Evolutionary conservation across 1,140 invertebrate species (phyloP).

Genomic region (Nylanderia fulva): DNA sequence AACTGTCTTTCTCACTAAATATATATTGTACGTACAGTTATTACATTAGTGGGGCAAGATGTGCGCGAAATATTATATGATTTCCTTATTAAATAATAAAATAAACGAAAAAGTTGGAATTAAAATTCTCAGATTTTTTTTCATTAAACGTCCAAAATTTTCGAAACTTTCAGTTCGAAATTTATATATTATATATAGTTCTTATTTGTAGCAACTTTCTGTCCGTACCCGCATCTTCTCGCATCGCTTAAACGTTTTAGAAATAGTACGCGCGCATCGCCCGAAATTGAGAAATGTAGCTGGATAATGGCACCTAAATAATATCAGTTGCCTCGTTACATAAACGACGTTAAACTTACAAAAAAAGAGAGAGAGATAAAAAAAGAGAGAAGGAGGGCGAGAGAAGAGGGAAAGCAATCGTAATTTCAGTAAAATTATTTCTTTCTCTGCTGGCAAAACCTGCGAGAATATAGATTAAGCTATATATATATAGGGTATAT

Average conservation of each 20-base stretch:
- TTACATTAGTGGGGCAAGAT: neutral
- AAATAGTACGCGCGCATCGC: neutral
- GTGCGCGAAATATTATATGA: neutral
- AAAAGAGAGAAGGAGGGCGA: too few relatives aligned
- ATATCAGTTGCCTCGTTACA: conserved; percentile 14
- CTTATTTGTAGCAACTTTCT: neutral
- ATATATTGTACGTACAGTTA: too few relatives aligned
- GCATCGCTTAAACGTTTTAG: conserved; percentile 29
- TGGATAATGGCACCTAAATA: neutral
- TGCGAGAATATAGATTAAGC: neutral
- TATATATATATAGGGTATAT: neutral
- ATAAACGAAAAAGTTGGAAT: neutral
- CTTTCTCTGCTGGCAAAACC: neutral
- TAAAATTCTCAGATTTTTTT: conserved; percentile 23
- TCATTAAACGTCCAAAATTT: conserved; percentile 20
- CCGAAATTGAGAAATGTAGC: conserved; percentile 4
- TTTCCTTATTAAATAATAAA: conserved; percentile 9
- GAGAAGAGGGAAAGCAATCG: too few relatives aligned
- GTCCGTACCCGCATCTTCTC: neutral
- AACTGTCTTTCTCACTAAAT: too few relatives aligned
- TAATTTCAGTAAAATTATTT: conserved; percentile 33
- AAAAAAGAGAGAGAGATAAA: neutral
- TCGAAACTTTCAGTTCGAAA: conserved; percentile 2
- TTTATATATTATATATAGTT: too few relatives aligned
- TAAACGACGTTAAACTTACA: conserved; percentile 24